Percentiles rank a stretch among this genome's conserved stretches.
Evolutionary conservation across 2,113 vertebrate genomes (phyloP).

Genomic region (Gambusia affinis): DNA sequence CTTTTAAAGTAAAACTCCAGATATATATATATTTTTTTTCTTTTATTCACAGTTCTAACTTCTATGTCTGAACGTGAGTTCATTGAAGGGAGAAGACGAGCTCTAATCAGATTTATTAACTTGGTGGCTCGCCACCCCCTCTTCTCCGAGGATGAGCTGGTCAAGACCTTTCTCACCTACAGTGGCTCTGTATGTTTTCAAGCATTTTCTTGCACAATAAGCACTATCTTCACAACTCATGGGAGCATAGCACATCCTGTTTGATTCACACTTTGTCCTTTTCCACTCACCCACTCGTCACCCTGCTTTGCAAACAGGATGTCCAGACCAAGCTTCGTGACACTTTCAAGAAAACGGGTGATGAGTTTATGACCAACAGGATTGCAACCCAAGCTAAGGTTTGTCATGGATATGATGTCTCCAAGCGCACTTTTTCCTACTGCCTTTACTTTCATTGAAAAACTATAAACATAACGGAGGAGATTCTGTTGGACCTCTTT

Average conservation of each 20-base stretch:
- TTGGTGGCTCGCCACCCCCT: conserved; percentile 93
- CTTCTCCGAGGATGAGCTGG: conserved; percentile 89
- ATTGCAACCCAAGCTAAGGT: conserved; percentile 91
- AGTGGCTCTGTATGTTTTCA: conserved; percentile 88
- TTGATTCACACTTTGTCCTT: conserved; percentile 8
- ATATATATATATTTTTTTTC: conserved; percentile 33
- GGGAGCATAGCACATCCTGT: conserved; percentile 29
- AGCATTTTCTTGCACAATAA: conserved; percentile 21
- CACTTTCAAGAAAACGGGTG: conserved; percentile 87
- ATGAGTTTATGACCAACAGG: conserved; percentile 93
- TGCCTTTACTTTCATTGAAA: neutral
- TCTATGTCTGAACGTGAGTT: conserved; percentile 89
- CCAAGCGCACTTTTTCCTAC: neutral
- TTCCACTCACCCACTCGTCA: conserved; percentile 1
- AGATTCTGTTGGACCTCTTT: conserved; percentile 3
- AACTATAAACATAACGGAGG: neutral
- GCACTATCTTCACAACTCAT: conserved; percentile 11
- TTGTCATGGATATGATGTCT: conserved; percentile 1
- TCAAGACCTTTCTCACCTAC: conserved; percentile 94
- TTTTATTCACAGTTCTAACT: conserved; percentile 64
- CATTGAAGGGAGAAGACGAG: conserved; percentile 91
- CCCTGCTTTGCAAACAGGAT: conserved; percentile 80
- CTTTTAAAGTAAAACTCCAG: neutral
- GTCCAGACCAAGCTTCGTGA: conserved; percentile 93
- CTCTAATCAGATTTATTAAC: conserved; percentile 90